phyloP scores from a whole-genome alignment of 1,140 invertebrate species.

The Cherax destructor region DNA sequence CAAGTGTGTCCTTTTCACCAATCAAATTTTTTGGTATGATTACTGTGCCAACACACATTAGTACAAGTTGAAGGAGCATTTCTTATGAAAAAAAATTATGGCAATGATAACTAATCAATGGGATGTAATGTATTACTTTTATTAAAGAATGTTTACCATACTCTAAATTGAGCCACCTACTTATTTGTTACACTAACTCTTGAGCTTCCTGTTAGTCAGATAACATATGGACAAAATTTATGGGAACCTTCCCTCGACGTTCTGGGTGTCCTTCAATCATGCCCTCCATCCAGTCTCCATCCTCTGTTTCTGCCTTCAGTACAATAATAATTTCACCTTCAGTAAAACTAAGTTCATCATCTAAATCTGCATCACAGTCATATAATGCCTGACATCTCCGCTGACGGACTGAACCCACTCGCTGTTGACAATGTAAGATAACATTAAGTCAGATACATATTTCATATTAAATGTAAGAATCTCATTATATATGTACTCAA shows the following conservation, averaged over 20 bases:
- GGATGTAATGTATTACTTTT: background rate
- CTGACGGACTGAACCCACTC: slow-evolving; percentile 73
- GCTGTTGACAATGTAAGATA: slow-evolving; percentile 35
- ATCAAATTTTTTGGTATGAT: no score
- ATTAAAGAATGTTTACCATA: slow-evolving; percentile 7
- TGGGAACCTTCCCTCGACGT: slow-evolving; percentile 92
- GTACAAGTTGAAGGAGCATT: no score
- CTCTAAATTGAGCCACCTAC: slow-evolving; percentile 23
- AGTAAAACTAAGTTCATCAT: slow-evolving; percentile 96
- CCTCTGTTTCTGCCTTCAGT: slow-evolving; percentile 94
- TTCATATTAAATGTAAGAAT: no score
- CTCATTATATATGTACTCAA: no score
- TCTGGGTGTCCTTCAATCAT: slow-evolving; percentile 88
- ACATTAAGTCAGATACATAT: no score
- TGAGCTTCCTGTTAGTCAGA: slow-evolving; percentile 67
- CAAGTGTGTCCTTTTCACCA: no score
- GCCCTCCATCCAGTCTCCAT: slow-evolving; percentile 99
- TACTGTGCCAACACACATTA: no score
- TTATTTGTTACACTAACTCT: slow-evolving; percentile 25
- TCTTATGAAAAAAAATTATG: no score
- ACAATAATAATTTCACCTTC: slow-evolving; percentile 97
- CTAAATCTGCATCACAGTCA: slow-evolving; percentile 96
- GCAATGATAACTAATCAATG: background rate
- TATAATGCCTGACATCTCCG: slow-evolving; percentile 93
- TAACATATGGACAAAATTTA: slow-evolving; percentile 87